These are phyloP conservation scores for Caenorhabditis angaria DNA, from an alignment of 2,888 invertebrate species.

Conservation along the genomic window DNA sequence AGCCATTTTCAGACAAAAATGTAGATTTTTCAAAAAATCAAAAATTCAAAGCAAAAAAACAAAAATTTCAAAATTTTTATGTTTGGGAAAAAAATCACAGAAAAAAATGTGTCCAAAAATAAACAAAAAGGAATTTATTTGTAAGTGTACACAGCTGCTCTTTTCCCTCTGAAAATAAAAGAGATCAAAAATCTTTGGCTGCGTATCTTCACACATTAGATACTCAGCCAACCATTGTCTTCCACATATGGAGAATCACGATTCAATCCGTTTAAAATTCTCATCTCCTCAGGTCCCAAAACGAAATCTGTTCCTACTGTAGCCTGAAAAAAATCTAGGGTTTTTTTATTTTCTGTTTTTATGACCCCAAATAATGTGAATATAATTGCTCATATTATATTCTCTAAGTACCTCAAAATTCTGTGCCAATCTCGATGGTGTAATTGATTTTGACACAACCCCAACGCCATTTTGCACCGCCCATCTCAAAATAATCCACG, in stretches of 20 bases:
- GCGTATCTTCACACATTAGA: background rate
- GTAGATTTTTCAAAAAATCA: background rate
- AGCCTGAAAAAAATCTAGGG: conserved; percentile 1
- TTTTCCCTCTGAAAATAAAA: too few species aligned
- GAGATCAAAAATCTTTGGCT: too few species aligned
- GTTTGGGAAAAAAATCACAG: background rate
- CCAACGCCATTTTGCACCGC: conserved; percentile 80
- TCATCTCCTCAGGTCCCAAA: conserved; percentile 43
- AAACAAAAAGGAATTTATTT: conserved; percentile 12
- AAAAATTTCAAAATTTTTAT: background rate
- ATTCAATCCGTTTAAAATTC: conserved; percentile 42
- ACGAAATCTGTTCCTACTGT: background rate
- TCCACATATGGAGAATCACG: conserved; percentile 55
- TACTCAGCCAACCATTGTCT: conserved; percentile 33
- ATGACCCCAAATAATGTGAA: background rate
- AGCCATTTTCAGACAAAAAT: too few species aligned
- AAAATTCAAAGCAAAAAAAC: background rate
- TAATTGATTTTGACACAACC: conserved; percentile 62
- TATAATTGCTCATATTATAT: background rate
- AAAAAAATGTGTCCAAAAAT: conserved; percentile 7
- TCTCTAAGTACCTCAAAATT: conserved; percentile 44
- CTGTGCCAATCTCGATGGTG: conserved; percentile 42
- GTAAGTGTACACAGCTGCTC: background rate
- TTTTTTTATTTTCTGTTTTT: background rate
- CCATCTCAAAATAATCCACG: conserved; percentile 78